phyloP scores from a whole-genome alignment of 2,797 vertebrate species.

The Pelobates cultripes region DNA sequence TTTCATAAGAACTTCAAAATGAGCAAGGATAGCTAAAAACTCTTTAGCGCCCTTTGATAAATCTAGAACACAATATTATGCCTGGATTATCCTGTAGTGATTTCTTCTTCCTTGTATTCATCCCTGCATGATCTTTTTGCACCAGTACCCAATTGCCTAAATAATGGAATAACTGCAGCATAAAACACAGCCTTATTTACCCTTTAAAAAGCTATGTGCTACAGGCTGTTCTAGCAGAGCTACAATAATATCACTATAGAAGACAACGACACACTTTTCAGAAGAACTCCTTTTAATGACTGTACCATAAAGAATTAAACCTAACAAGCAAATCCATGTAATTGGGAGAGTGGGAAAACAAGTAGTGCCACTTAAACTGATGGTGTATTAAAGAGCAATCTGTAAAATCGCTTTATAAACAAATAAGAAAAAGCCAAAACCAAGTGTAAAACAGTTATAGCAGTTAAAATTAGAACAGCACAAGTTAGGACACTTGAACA shows the following conservation, averaged over 20 bases:
- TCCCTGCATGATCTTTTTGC: conserved; percentile 42
- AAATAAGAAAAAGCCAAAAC: conserved; percentile 34
- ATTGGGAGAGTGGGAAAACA: conserved; percentile 55
- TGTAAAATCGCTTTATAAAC: conserved; percentile 45
- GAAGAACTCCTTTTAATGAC: conserved; percentile 54
- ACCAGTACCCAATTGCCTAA: conserved; percentile 48
- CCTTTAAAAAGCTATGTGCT: conserved; percentile 44
- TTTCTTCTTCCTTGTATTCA: conserved; percentile 24
- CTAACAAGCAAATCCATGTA: conserved; percentile 55
- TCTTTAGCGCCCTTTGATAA: neutral
- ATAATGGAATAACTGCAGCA: conserved; percentile 37
- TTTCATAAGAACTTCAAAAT: too few species aligned
- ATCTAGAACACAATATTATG: neutral
- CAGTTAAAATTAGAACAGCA: neutral
- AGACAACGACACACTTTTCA: conserved; percentile 56
- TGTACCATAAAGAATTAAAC: conserved; percentile 53
- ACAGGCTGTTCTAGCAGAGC: conserved; percentile 43
- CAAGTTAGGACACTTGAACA: conserved; percentile 7
- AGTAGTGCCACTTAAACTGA: conserved; percentile 51
- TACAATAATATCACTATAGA: conserved; percentile 47
- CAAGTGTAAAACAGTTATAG: conserved; percentile 38
- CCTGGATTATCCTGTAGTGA: neutral
- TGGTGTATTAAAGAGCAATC: conserved; percentile 53
- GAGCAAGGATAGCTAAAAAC: neutral
- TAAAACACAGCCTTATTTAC: conserved; percentile 46